These are phyloP conservation scores for Bradysia coprophila DNA, from an alignment of 1,140 invertebrate species.

Conservation along the genomic window DNA sequence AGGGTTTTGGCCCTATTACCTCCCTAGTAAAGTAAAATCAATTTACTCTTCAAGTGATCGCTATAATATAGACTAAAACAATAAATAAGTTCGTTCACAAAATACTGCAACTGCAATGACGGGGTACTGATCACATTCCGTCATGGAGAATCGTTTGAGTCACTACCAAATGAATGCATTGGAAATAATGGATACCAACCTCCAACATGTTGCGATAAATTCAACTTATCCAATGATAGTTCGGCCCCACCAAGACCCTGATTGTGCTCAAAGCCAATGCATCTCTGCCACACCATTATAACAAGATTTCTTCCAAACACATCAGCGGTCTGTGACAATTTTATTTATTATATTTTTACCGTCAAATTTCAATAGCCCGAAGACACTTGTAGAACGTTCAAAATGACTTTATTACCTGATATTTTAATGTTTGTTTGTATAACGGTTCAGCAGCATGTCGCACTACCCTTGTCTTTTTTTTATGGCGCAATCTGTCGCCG, in stretches of 20 bases:
- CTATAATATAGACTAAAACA: too few species aligned
- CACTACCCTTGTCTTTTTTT: conserved; percentile 73
- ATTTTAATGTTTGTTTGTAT: conserved; percentile 76
- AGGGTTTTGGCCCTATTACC: too few species aligned
- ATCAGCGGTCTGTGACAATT: conserved; percentile 40
- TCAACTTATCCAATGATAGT: conserved; percentile 59
- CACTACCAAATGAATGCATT: conserved; percentile 46
- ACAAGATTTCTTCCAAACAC: conserved; percentile 66
- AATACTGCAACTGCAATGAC: background rate
- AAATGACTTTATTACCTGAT: too few species aligned
- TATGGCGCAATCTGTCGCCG: conserved; percentile 70
- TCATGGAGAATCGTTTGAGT: conserved; percentile 54
- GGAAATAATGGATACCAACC: conserved; percentile 84
- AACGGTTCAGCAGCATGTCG: conserved; percentile 61
- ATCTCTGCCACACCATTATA: conserved; percentile 79
- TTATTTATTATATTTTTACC: background rate
- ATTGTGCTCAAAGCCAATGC: conserved; percentile 73
- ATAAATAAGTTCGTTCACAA: background rate
- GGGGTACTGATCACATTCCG: conserved; percentile 8
- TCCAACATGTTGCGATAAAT: conserved; percentile 53
- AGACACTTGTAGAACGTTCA: too few species aligned
- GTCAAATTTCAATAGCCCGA: too few species aligned
- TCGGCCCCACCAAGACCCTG: conserved; percentile 71
- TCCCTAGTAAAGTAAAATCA: too few species aligned
- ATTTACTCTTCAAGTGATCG: too few species aligned